Evolutionary conservation across 2,888 invertebrate genomes (phyloP), one percentile per base, ranked within the genome.

Genomic region (Serripes groenlandicus): DNA sequence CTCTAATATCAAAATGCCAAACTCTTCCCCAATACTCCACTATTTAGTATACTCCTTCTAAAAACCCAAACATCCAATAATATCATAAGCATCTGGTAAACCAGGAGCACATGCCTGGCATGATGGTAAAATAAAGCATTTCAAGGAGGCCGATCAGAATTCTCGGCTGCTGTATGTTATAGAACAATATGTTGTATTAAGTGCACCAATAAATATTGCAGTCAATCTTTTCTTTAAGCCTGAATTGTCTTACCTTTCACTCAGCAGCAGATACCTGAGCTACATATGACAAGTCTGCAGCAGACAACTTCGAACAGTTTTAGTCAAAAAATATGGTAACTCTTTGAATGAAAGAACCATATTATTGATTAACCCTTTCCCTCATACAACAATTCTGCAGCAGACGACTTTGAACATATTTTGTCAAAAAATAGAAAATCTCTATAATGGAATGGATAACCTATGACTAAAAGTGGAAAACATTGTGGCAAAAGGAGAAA

Each of bases 51-150:
- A 56, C 11, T 26, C 23, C 56, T 21, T 26, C 23, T 9, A 11
- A 42, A 42, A 26, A n/a, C 28, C 56, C 23, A 56, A 56, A 56
- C 56, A 56, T 56, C 23, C 56, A 56, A 26, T 56, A n/a, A 56
- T 56, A 26, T 26, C n/a, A 56, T 56, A 56, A 56, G 56, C 56
- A 23, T 56, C 28, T 26, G 26, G 28, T n/a, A 26, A 56, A 56
- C 56, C 56, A 56, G 56, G 56, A 56, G 56, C 56, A 56, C 56
- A 56, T 56, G 56, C 26, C 23, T 23, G 56, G 56, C 21, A 26
- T n/a, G n/a, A n/a, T 56, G 56, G 56, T 56, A 56, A 56, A 56
- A 56, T 56, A 56, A 42, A 56, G 28, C 56, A 56, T 56, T 56
- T 56, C 56, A 56, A 26, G n/a, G 56, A 56, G 21, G 21, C 56